Evolutionary conservation across 2,113 vertebrate genomes (phyloP), one percentile per base, ranked within the genome.

Genomic region (Hypocryptadius cinnamomeus): DNA sequence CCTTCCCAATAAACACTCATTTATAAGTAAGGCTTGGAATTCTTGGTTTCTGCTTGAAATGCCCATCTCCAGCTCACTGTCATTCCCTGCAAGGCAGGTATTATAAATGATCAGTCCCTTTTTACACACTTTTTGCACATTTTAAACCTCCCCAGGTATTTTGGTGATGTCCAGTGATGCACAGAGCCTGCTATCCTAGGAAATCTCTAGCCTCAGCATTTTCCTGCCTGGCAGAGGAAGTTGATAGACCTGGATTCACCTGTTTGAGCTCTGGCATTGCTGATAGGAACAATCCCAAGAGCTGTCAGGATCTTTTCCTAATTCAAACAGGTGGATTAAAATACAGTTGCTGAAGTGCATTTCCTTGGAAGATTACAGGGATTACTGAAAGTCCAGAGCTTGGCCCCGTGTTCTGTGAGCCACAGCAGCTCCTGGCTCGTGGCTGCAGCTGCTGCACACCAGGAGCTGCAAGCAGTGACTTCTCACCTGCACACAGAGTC

Each of bases 261-360:
- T 25, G 5, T 37, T 60, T 68, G 70, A 92, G n/a, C 70, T 54
- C 57, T 23, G 74, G 40, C 33, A 4, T 14, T 68, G 69, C 35
- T 61, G 78, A 56, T 16, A 20, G 47, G 14, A 54, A 9, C 89
- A 82, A 35, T 47, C 66, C 44, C 24, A 69, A 33, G 70, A 79
- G 79, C 79, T 48, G 2, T 31, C 61, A 12, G 80, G 39, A 44
- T 85, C 45, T 35, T 82, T 25, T 79, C 40, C 68, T 60, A 39
- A 51, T 90, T 91, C 65, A 50, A 77, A 51, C 87, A 63, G 85
- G 79, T 95, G 93, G 79, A 94, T 94, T 87, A 90, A 87, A 87
- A 79, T 25, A 3, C 16, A 85, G 50, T 42, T 39, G 85, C 76
- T 89, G 6, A 87, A 91, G 42, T 82, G 74, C 66, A 82, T 93